phyloP scores from a whole-genome alignment of 1,140 invertebrate genomes.

The Platyura marginata region DNA sequence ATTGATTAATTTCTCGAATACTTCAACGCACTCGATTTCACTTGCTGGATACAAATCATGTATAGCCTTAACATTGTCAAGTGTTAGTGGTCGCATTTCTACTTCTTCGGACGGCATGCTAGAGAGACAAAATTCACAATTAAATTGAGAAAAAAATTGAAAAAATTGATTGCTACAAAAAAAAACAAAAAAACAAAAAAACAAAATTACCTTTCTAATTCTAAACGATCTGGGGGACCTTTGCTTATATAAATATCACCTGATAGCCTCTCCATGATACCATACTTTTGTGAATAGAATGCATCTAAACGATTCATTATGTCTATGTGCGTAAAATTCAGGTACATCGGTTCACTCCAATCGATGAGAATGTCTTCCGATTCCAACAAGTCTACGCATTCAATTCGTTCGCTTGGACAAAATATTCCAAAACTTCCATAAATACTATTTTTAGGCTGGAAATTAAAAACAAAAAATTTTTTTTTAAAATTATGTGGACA shows the following conservation, averaged over 20 bases:
- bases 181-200: too few relatives aligned
- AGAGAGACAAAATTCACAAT: constrained; percentile 3
- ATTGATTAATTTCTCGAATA: constrained; percentile 58
- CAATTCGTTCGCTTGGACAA: constrained; percentile 52
- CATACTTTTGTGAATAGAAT: constrained; percentile 30
- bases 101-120: constrained; percentile 38
- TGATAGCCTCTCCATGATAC: constrained; percentile 48
- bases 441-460: constrained; percentile 49
- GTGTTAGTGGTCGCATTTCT: constrained; percentile 47
- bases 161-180: too few relatives aligned
- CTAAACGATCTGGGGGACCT: constrained; percentile 31
- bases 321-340: constrained; percentile 61
- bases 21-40: constrained; percentile 62
- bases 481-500: too few relatives aligned
- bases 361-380: constrained; percentile 57
- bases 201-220: constrained; percentile 33
- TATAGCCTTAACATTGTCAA: constrained; percentile 57
- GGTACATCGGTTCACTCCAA: constrained; percentile 55
- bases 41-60: constrained; percentile 69
- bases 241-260: constrained; percentile 58
- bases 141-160: background rate
- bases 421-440: constrained; percentile 69
- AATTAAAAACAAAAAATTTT: too few relatives aligned
- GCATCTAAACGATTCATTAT: constrained; percentile 52
- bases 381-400: constrained; percentile 43